Evolutionary conservation across 2,888 invertebrate genomes (phyloP), one percentile per base, ranked within the genome.

Genomic region (Eupeodes luniger): DNA sequence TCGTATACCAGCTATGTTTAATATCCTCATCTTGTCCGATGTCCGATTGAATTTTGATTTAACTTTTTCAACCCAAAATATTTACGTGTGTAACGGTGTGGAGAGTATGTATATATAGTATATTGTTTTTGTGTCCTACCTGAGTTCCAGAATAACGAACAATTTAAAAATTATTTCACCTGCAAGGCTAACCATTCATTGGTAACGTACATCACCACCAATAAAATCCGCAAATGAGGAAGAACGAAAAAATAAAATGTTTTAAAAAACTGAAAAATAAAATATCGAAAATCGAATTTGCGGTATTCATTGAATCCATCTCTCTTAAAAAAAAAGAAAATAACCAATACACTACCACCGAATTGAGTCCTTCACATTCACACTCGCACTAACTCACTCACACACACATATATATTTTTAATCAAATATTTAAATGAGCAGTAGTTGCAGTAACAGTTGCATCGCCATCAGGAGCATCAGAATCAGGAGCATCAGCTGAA

Each of bases 361-460:
- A 67, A 16, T n/a, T 11, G 16, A 69, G 19, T 11, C 49, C 27
- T 59, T 61, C 6, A 72, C 44, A 72, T 72, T 11, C 59, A 59
- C 74, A 69, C 27, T 27, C 27, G 27, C 40, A 40, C 40, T 7
- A 4, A 40, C 40, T 40, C 1, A 40, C 59, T 47, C 74, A 69
- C 69, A 66, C 62, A 61, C 57, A 74, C 62, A 61, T 51, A 74
- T 84, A 74, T 59, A 85, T 85, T 85, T 85, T 85, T 78, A 81
- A 88, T 88, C 88, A 85, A 88, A 88, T 81, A 88, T 88, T 88
- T 88, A 88, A 88, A 85, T 88, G 85, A 88, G 88, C 78, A 87
- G 70, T 67, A 81, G 78, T 40, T 82, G 69, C 64, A 81, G 78
- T 53, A 51, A 36, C 62, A 62, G 12, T n/a, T 5, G 51, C 62